phyloP scores from a whole-genome alignment of 2,113 vertebrate species.

The Oncorhynchus kisutch region DNA sequence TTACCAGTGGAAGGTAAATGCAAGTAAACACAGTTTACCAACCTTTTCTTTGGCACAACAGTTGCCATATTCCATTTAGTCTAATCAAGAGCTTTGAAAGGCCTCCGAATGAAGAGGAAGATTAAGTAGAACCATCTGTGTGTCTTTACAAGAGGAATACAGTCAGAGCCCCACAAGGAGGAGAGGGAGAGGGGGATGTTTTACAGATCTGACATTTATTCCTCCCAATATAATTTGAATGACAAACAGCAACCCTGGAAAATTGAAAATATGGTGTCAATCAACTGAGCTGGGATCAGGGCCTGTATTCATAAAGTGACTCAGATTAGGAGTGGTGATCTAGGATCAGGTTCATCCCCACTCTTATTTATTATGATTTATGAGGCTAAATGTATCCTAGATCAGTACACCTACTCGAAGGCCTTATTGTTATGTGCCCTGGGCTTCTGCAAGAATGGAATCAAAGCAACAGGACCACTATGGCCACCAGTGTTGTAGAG shows the following conservation, averaged over 20 bases:
- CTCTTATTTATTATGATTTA: too few relatives aligned
- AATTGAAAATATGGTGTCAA: conserved; percentile 63
- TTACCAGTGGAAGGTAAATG: background rate
- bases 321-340: too few relatives aligned
- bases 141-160: conserved; percentile 50
- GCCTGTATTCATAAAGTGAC: too few relatives aligned
- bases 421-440: too few relatives aligned
- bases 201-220: conserved; percentile 55
- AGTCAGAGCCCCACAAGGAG: conserved; percentile 32
- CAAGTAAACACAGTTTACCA: too few relatives aligned
- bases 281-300: conserved; percentile 35
- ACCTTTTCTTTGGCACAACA: too few relatives aligned
- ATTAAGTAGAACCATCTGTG: conserved; percentile 65
- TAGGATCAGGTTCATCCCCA: too few relatives aligned
- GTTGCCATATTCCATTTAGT: conserved; percentile 57
- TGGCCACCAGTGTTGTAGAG: too few relatives aligned
- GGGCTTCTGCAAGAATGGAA: conserved; percentile 27
- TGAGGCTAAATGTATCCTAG: too few relatives aligned
- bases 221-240: conserved; percentile 63
- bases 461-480: conserved; percentile 24
- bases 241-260: conserved; percentile 40
- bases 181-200: conserved; percentile 32
- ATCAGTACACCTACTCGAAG: too few relatives aligned
- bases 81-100: conserved; percentile 55
- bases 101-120: conserved; percentile 43